A percentile compares a stretch with the other conserved stretches of the same genome.
phyloP scores from a whole-genome alignment of 2,888 invertebrate genomes.

The Amblyteles armatorius region DNA sequence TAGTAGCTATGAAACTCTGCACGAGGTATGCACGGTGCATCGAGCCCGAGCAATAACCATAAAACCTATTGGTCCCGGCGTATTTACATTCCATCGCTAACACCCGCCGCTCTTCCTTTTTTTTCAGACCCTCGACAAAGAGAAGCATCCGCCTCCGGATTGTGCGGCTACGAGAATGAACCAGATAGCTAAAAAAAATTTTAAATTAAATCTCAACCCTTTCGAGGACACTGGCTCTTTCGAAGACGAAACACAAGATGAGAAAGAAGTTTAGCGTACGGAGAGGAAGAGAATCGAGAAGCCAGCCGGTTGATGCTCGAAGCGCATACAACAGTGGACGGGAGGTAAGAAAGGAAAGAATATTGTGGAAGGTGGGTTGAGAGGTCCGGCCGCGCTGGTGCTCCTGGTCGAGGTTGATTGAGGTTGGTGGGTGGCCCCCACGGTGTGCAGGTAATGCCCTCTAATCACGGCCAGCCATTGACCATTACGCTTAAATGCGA shows the following conservation, averaged over 20 bases:
- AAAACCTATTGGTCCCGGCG: slow-evolving; percentile 77
- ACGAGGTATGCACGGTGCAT: slow-evolving; percentile 64
- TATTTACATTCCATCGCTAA: slow-evolving; percentile 78
- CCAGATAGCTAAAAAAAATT: not conserved
- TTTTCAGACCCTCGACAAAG: slow-evolving; percentile 38
- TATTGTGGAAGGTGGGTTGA: slow-evolving; percentile 29
- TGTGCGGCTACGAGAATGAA: not conserved
- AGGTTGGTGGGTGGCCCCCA: slow-evolving; percentile 82
- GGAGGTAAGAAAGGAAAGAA: slow-evolving; percentile 18
- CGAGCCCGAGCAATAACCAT: slow-evolving; percentile 74
- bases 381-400: slow-evolving; percentile 27
- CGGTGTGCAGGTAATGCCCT: slow-evolving; percentile 79
- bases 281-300: slow-evolving; percentile 25
- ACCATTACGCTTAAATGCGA: slow-evolving; percentile 81
- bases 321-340: slow-evolving; percentile 31
- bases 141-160: not conserved
- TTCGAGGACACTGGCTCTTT: not conserved
- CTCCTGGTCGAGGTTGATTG: slow-evolving; percentile 77
- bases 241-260: not conserved
- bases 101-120: slow-evolving; percentile 65
- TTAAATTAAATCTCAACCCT: not conserved
- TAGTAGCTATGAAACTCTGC: slow-evolving; percentile 54
- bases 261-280: not conserved
- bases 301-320: slow-evolving; percentile 26
- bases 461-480: slow-evolving; percentile 81